These are phyloP conservation scores for Nerophis ophidion DNA, from an alignment of 2,113 vertebrate species.

Conservation along the genomic window DNA sequence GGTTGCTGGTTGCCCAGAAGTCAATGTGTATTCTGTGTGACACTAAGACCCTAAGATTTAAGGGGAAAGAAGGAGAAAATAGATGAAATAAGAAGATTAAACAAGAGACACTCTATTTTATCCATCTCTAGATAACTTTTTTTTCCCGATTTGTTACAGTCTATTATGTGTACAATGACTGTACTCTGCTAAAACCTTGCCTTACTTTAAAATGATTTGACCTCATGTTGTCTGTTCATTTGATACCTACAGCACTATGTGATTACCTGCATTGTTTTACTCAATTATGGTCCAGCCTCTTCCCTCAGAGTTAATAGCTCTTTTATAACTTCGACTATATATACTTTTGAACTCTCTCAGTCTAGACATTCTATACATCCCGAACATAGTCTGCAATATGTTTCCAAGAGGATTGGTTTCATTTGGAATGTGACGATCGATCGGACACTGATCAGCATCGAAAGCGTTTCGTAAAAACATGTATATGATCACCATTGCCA, in stretches of 20 bases:
- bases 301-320: neutral
- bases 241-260: neutral
- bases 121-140: constrained; percentile 33
- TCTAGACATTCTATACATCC: too few species aligned
- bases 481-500: too few species aligned
- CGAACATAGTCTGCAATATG: too few species aligned
- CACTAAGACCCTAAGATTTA: constrained; percentile 66
- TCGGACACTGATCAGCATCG: too few species aligned
- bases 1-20: constrained; percentile 46
- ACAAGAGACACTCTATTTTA: constrained; percentile 51
- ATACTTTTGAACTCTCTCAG: too few species aligned
- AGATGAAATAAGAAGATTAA: constrained; percentile 52
- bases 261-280: neutral
- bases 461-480: too few species aligned
- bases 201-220: neutral
- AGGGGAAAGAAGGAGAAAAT: constrained; percentile 34
- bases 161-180: neutral
- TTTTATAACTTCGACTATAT: too few species aligned
- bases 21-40: constrained; percentile 57
- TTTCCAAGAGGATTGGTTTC: too few species aligned
- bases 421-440: neutral
- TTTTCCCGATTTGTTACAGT: neutral
- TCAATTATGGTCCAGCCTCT: neutral
- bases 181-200: neutral
- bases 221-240: neutral